A percentile compares a stretch with the other conserved stretches of the same genome.
phyloP scores from a whole-genome alignment of 2,113 vertebrate species.

The Pseudolaguvia tuberculata region DNA sequence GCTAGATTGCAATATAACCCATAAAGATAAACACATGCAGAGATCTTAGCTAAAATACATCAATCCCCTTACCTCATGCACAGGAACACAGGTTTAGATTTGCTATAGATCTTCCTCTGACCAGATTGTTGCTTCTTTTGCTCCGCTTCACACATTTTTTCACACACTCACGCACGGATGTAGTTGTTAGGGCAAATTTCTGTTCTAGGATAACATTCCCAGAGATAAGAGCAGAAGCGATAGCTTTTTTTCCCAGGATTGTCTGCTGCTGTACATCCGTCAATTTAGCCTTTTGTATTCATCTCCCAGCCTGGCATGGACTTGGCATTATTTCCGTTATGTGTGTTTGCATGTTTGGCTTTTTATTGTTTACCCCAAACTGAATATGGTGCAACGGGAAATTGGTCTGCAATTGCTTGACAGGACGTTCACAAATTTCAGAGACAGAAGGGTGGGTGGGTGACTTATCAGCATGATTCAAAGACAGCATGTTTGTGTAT shows the following conservation, averaged over 20 bases:
- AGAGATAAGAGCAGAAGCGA: conserved; percentile 49
- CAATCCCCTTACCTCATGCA: too few relatives aligned
- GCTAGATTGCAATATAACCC: neutral
- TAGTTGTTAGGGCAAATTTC: conserved; percentile 26
- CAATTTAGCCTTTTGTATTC: conserved; percentile 44
- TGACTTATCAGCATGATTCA: conserved; percentile 38
- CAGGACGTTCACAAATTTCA: conserved; percentile 46
- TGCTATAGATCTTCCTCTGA: neutral
- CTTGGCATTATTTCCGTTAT: conserved; percentile 53
- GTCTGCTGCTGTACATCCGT: conserved; percentile 44
- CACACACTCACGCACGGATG: conserved; percentile 5
- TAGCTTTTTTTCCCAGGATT: conserved; percentile 63
- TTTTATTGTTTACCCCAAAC: conserved; percentile 57
- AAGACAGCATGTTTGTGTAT: conserved; percentile 6
- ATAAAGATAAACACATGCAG: neutral
- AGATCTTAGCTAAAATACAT: too few relatives aligned
- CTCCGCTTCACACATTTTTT: neutral
- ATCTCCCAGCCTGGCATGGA: conserved; percentile 49
- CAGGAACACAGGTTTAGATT: too few relatives aligned
- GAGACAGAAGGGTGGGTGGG: conserved; percentile 37
- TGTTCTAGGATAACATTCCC: conserved; percentile 53
- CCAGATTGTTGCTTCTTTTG: neutral
- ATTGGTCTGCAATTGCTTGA: conserved; percentile 40
- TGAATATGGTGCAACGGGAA: neutral
- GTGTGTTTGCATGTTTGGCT: conserved; percentile 25